Percentiles rank a stretch among this genome's conserved stretches.
Evolutionary conservation across 2,797 vertebrate genomes (phyloP).

Genomic region (Ambastaia sidthimunki): DNA sequence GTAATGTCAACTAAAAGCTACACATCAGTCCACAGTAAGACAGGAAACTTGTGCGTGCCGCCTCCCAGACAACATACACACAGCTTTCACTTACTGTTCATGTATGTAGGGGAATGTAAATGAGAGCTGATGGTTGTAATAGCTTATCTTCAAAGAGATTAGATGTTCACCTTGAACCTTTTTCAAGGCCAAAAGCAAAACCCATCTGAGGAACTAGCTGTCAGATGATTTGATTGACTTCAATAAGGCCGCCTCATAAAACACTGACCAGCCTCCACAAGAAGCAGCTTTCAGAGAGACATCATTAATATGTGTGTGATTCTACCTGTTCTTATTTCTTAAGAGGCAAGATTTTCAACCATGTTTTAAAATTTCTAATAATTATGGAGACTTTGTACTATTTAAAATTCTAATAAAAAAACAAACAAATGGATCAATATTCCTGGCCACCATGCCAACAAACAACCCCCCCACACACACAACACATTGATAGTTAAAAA

Average conservation of each 20-base stretch:
- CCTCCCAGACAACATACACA: slow-evolving; percentile 9
- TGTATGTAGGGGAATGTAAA: slow-evolving; percentile 58
- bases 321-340: slow-evolving; percentile 19
- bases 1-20: neutral
- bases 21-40: neutral
- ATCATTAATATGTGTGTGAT: slow-evolving; percentile 31
- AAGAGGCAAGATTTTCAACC: neutral
- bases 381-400: neutral
- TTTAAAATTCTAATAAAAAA: neutral
- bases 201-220: slow-evolving; percentile 45
- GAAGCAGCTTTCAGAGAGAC: slow-evolving; percentile 24
- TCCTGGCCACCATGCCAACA: slow-evolving; percentile 1
- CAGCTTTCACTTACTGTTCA: slow-evolving; percentile 4
- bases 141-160: slow-evolving; percentile 56
- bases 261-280: slow-evolving; percentile 40
- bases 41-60: neutral
- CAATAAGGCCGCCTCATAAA: slow-evolving; percentile 52
- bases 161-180: slow-evolving; percentile 60
- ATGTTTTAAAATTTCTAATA: no score
- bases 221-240: slow-evolving; percentile 55
- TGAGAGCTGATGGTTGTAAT: slow-evolving; percentile 51
- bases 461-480: neutral
- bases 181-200: slow-evolving; percentile 57
- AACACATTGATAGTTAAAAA: neutral
- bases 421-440: neutral